Evolutionary conservation across 1,140 invertebrate species (phyloP).

Genomic region (Halictus rubicundus): DNA sequence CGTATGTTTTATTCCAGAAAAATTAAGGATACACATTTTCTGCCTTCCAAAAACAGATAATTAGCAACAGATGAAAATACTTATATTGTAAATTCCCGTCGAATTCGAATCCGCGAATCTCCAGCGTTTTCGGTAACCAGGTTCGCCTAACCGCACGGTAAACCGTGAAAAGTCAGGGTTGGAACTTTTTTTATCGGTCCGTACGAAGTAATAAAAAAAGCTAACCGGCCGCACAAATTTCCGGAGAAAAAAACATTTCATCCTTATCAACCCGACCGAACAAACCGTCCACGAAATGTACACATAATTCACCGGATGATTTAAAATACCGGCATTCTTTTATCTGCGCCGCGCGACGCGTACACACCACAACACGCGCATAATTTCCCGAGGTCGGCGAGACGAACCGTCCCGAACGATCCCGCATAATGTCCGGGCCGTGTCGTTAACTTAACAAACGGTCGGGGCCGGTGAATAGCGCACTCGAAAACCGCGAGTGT

Average conservation of each 20-base stretch:
- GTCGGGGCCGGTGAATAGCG: neutral
- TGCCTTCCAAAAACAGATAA: no score
- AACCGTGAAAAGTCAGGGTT: no score
- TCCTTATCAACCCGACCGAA: neutral
- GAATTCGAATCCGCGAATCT: no score
- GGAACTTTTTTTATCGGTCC: no score
- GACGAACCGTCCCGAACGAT: slow-evolving; percentile 1
- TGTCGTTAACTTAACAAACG: neutral
- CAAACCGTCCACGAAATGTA: neutral
- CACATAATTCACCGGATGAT: neutral
- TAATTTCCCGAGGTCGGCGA: neutral
- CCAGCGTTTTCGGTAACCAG: no score
- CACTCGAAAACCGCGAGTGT: slow-evolving; percentile 8
- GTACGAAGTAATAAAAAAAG: neutral
- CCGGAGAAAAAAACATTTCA: neutral
- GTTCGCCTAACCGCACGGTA: no score
- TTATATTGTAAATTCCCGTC: no score
- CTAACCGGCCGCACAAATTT: neutral
- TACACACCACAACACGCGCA: neutral
- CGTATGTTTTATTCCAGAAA: no score
- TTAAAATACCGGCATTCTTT: neutral
- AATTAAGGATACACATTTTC: no score
- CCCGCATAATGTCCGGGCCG: neutral
- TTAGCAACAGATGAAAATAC: no score
- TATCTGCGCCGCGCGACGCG: neutral